A percentile compares a stretch with the other conserved stretches of the same genome.
Evolutionary conservation across 2,113 vertebrate species (phyloP).

Genomic region (Mirza zaza): DNA sequence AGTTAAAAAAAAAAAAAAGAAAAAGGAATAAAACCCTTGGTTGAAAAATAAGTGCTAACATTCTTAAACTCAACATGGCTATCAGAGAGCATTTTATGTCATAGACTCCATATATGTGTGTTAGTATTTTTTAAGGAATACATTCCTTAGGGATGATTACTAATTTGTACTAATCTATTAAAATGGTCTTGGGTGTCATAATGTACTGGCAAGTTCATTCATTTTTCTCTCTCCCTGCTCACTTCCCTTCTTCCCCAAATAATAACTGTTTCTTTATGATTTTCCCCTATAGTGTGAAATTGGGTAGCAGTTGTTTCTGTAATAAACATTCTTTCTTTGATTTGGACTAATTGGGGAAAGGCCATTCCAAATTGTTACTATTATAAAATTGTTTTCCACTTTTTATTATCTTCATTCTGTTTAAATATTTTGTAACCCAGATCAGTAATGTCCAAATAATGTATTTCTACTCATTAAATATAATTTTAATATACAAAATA

Average conservation of each 20-base stretch:
- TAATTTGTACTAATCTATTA: not conserved
- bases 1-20: not conserved
- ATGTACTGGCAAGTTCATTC: not conserved
- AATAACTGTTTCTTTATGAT: not conserved
- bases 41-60: not conserved
- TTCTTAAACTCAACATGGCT: not conserved
- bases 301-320: not conserved
- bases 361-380: slow-evolving; percentile 21
- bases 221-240: not conserved
- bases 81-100: not conserved
- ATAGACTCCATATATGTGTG: not conserved
- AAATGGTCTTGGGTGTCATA: not conserved
- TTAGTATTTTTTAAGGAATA: not conserved
- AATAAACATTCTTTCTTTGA: not conserved
- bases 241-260: not conserved
- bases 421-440: slow-evolving; percentile 40
- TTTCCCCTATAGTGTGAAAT: not conserved
- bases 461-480: slow-evolving; percentile 23
- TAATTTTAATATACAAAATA: not conserved
- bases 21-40: not conserved
- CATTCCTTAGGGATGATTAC: not conserved
- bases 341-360: not conserved
- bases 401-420: slow-evolving; percentile 30
- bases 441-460: not conserved
- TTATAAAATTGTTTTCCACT: not conserved